These are phyloP conservation scores for Pantherophis vulpinus DNA, from an alignment of 2,797 vertebrate species.

Conservation along the genomic window DNA sequence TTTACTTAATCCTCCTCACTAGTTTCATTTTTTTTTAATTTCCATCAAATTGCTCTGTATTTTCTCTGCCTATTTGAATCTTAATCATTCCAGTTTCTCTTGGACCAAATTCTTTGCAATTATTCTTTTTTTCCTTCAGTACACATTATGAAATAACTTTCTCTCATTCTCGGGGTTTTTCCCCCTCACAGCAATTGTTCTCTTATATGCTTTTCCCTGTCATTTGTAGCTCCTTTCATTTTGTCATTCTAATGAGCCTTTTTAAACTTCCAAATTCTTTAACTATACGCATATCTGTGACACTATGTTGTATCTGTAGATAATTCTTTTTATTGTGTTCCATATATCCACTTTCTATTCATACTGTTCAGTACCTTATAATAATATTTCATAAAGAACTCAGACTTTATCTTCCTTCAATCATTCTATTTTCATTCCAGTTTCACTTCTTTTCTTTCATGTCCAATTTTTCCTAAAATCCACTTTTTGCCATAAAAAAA, in stretches of 20 bases:
- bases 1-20: neutral
- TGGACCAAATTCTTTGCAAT: neutral
- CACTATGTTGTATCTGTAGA: neutral
- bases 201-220: neutral
- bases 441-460: neutral
- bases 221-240: neutral
- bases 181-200: neutral
- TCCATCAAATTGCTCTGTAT: neutral
- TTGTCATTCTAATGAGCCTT: neutral
- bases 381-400: neutral
- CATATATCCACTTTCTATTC: neutral
- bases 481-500: neutral
- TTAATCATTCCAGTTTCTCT: neutral
- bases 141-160: neutral
- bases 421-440: neutral
- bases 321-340: neutral
- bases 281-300: neutral
- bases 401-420: neutral
- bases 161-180: neutral
- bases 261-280: neutral
- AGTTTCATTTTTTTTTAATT: neutral
- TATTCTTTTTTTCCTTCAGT: neutral
- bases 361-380: neutral
- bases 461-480: neutral
- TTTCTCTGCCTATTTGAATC: neutral